Percentiles rank a stretch among this genome's conserved stretches.
Conservation (phyloP, 2,888 invertebrate genomes). For the Rotaria sp. region DNA sequence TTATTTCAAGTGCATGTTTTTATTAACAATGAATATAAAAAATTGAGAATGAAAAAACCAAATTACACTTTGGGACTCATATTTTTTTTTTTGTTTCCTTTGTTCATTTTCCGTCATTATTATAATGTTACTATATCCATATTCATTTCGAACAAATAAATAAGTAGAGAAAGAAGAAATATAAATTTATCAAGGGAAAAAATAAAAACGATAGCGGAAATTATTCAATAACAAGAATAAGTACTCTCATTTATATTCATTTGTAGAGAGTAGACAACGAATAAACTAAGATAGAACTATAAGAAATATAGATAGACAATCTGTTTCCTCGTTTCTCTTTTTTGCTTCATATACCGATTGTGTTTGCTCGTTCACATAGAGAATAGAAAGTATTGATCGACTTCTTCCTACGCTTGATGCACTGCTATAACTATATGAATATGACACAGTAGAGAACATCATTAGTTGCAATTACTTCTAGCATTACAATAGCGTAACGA, state of each 20-base stretch:
- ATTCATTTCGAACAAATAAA: background rate
- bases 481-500: background rate
- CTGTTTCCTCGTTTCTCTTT: background rate
- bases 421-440: background rate
- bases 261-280: background rate
- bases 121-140: background rate
- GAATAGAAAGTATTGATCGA: background rate
- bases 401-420: background rate
- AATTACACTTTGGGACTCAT: background rate
- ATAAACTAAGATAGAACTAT: background rate
- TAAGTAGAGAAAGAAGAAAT: background rate
- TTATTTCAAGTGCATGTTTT: background rate
- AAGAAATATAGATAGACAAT: background rate
- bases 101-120: background rate
- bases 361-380: background rate
- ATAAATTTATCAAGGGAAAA: background rate
- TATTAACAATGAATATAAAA: background rate
- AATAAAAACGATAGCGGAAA: background rate
- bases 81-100: background rate
- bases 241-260: background rate
- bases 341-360: background rate
- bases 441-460: background rate
- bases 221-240: slow-evolving; percentile 8
- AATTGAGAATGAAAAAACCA: background rate
- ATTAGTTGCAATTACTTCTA: background rate